Evolutionary conservation across 2,888 invertebrate species (phyloP), one percentile per base, ranked within the genome.

Genomic region (Allygus modestus): DNA sequence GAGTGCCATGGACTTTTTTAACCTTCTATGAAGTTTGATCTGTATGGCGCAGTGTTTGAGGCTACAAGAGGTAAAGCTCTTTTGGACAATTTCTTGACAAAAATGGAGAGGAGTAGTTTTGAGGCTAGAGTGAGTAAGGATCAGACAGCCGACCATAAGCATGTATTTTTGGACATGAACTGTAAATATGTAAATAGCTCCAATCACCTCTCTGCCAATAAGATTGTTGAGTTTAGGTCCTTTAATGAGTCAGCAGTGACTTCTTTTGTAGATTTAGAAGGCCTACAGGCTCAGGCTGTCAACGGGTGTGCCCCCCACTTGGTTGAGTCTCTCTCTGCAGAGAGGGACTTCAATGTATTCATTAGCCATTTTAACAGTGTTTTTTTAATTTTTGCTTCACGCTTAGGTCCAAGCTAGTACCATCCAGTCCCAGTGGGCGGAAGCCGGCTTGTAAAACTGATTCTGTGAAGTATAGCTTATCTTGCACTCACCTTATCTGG

Each of bases 401-500:
- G 2, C 26, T 61, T 11, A 61, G n/a, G 17, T 23, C 61, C 61
- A 61, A 61, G 61, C 23, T 23, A 61, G 23, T 61, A 15, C 12
- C 28, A n/a, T 28, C 28, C 12, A 7, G 23, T 15, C 15, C 11
- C 15, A 23, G 23, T 11, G 17, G 9, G 28, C 11, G 4, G 4
- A n/a, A 15, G 61, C 61, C 61, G 1, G n/a, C 2, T 23, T 61
- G 9, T 2, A 61, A 61, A 28, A 23, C 26, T 2, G n/a, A 61
- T 1, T 23, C 61, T 61, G 28, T 61, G 1, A 28, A 28, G 23
- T 61, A 5, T 4, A 23, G 12, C 37, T 81, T n/a, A n/a, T n/a
- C n/a, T n/a, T 58, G 81, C 58, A 61, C 20, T 58, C 81, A 26
- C 81, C 46, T 58, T 58, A 81, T 2, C 28, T 81, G 1, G 58